A percentile compares a stretch with the other conserved stretches of the same genome.
Conservation (phyloP, 2,113 vertebrate genomes). For the Craseonycteris thonglongyai region DNA sequence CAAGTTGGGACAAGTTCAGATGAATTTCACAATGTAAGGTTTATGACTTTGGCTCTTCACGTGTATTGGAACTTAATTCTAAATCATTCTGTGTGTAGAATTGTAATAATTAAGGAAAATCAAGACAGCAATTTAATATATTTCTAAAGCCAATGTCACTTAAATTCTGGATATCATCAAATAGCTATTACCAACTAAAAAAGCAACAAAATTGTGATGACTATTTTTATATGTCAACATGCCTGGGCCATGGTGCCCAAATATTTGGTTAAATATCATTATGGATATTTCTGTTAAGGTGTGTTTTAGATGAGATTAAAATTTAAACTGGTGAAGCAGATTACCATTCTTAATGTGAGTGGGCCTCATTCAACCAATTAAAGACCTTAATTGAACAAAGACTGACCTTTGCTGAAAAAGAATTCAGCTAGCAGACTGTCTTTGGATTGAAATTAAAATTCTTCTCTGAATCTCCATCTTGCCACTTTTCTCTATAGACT, state of each 20-base stretch:
- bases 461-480: not conserved
- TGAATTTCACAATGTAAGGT: not conserved
- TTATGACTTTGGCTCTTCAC: not conserved
- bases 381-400: not conserved
- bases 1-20: not conserved
- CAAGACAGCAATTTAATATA: not conserved
- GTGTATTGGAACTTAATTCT: not conserved
- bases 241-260: no score
- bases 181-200: not conserved
- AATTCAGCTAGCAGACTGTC: not conserved
- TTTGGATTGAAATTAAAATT: not conserved
- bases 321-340: not conserved
- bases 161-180: not conserved
- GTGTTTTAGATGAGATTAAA: not conserved
- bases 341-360: not conserved
- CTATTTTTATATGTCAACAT: not conserved
- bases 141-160: not conserved
- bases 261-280: not conserved
- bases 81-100: not conserved
- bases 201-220: not conserved
- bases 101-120: not conserved
- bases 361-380: not conserved
- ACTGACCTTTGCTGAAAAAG: not conserved
- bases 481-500: not conserved
- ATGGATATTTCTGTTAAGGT: not conserved